Evolutionary conservation across 2,113 vertebrate species (phyloP).

Genomic region (Tragelaphus buxtoni): DNA sequence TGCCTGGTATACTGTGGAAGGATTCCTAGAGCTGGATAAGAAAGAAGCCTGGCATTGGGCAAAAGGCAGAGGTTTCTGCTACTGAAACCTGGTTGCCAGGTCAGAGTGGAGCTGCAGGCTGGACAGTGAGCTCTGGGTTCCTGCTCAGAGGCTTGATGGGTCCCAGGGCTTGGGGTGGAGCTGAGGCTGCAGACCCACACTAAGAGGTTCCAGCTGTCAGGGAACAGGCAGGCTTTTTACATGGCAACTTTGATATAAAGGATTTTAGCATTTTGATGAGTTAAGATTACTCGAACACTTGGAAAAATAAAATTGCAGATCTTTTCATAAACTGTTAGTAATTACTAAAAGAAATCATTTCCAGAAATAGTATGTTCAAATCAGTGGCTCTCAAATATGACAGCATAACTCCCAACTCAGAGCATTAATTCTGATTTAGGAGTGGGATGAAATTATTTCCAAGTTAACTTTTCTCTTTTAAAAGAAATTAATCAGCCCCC

Average conservation of each 20-base stretch:
- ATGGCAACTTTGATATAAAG: constrained; percentile 35
- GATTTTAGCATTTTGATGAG: constrained; percentile 63
- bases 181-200: neutral
- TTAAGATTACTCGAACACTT: constrained; percentile 55
- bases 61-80: neutral
- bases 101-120: neutral
- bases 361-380: constrained; percentile 51
- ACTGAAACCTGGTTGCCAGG: neutral
- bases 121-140: neutral
- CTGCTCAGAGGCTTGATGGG: neutral
- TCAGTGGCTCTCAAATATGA: constrained; percentile 39
- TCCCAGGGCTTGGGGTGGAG: neutral
- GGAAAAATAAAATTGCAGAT: constrained; percentile 50
- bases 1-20: neutral
- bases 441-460: constrained; percentile 33
- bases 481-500: constrained; percentile 20
- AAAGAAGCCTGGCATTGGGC: neutral
- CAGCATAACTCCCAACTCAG: constrained; percentile 30
- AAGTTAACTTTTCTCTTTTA: constrained; percentile 45
- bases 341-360: constrained; percentile 60
- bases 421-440: constrained; percentile 47
- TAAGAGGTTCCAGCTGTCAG: constrained; percentile 49
- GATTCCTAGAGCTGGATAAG: neutral
- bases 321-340: constrained; percentile 60
- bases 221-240: constrained; percentile 35